Conservation (phyloP, 2,797 vertebrate genomes). For the Scolopax rusticola region DNA sequence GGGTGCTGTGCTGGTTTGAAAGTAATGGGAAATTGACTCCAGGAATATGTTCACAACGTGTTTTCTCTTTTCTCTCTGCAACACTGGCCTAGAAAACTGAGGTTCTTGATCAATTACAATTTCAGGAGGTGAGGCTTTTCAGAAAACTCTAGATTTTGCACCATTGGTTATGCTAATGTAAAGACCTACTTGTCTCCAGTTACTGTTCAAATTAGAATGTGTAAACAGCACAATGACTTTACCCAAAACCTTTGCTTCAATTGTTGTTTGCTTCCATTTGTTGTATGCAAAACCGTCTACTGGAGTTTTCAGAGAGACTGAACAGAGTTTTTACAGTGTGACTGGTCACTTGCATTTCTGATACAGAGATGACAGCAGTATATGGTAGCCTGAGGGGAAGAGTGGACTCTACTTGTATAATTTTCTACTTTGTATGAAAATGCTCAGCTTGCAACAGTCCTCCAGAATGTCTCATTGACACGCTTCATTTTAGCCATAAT, state of each 20-base stretch:
- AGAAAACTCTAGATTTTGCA: constrained; percentile 1
- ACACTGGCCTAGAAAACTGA: not conserved
- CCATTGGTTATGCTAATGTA: not conserved
- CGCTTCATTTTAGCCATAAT: not conserved
- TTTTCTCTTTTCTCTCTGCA: constrained; percentile 6
- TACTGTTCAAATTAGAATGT: not conserved
- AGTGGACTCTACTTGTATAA: not conserved
- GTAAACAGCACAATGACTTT: not conserved
- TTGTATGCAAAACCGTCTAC: not conserved
- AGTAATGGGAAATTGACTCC: not conserved
- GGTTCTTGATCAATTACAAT: not conserved
- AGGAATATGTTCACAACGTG: not conserved
- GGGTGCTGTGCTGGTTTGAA: not conserved
- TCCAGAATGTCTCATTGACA: not conserved
- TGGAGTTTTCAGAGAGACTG: not conserved
- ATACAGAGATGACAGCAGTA: not conserved
- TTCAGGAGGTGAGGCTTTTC: not conserved
- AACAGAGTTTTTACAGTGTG: not conserved
- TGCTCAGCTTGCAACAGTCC: not conserved
- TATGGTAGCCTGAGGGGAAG: not conserved
- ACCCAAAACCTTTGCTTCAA: not conserved
- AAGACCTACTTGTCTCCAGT: not conserved
- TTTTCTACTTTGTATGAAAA: not conserved
- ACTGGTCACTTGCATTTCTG: not conserved
- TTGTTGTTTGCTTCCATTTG: not conserved